Evolutionary conservation across 1,140 invertebrate species (phyloP).

Genomic region (Homalodisca vitripennis): DNA sequence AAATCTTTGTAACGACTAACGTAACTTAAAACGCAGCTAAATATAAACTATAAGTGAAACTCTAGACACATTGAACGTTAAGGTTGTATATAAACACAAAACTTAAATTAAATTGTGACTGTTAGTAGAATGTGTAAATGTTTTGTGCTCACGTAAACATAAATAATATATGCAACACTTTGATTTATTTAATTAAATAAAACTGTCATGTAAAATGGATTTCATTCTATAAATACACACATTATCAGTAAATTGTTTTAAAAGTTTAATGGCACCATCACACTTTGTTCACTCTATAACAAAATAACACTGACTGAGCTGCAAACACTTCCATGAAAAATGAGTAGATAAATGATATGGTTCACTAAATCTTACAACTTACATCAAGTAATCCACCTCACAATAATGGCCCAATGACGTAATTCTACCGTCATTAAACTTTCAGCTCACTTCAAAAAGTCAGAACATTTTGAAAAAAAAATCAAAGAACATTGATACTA

Average conservation of each 20-base stretch:
- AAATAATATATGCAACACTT: not conserved
- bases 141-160: not conserved
- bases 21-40: not conserved
- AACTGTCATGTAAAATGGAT: conserved; percentile 11
- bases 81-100: not conserved
- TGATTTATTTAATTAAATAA: not conserved
- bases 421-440: not conserved
- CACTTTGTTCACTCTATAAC: not conserved
- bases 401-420: not conserved
- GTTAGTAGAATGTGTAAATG: not conserved
- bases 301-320: not conserved
- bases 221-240: not conserved
- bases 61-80: not conserved
- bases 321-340: not conserved
- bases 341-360: not conserved
- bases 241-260: conserved; percentile 13
- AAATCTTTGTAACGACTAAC: not conserved
- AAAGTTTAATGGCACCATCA: conserved; percentile 14
- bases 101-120: not conserved
- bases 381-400: not conserved
- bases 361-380: not conserved
- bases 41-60: not conserved
- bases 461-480: too few species aligned
- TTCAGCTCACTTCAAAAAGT: too few species aligned
- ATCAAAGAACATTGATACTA: too few species aligned